Evolutionary conservation across 2,113 vertebrate genomes (phyloP), one percentile per base, ranked within the genome.

Genomic region (Zosterops pallidus): DNA sequence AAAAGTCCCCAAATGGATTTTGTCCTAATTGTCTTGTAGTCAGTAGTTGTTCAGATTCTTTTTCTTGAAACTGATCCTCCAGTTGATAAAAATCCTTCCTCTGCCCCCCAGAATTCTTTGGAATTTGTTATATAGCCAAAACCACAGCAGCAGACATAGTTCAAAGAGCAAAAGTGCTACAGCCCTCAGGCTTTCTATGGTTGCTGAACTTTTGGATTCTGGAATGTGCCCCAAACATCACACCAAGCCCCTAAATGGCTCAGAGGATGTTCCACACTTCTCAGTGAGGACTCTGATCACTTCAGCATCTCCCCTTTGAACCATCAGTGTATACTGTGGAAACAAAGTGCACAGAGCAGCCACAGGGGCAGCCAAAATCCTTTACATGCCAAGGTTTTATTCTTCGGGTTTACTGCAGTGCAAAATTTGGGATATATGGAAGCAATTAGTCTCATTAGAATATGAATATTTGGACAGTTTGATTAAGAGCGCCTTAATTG

Each of bases 361-460:
- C n/a, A 52, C 1, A 1, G 62, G 13, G 24, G 28, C 56, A 8
- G 23, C 9, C 0, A 0, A 71, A 70, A 44, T 44, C 18, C 8
- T 62, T 78, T 10, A 57, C 11, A 23, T 3, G 12, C 9, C 26
- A 25, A 56, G 18, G 1, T 55, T 86, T 90, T 76, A 26, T 5
- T 24, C 6, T 53, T 49, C 25, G 67, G 9, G 5, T 83, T 85
- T 83, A 14, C 26, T 56, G 21, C n/a, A 77, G 5, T 60, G 35
- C 0, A 4, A 57, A 64, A 56, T 41, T 28, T 50, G 65, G 19
- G 18, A 52, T 0, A 0, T 21, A 21, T 8, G 12, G 16, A 88
- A 89, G 35, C 8, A n/a, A 4, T 70, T 9, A 26, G 8, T 53
- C 33, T 41, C 4, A 6, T 29, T 24, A 25, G 6, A 89, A 37